Evolutionary conservation across 2,113 vertebrate species (phyloP), one percentile per base, ranked within the genome.

Genomic region (Nibea coibor): DNA sequence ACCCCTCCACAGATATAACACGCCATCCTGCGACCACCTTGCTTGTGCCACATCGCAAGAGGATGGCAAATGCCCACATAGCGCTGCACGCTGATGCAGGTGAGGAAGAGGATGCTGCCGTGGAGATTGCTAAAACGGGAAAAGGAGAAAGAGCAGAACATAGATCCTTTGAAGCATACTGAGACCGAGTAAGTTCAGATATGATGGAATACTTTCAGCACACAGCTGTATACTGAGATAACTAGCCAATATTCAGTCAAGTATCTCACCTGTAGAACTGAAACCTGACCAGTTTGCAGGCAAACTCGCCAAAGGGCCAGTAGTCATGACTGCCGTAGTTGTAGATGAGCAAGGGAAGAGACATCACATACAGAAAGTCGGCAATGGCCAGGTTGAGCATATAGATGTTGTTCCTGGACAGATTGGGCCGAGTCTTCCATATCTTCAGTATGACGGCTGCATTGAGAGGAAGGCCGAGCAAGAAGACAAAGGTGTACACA

Each of bases 31-130:
- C 96, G 95, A 4, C 97, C 97, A 0, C 96, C 95, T 20, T 90
- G 94, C 86, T 96, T 97, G 92, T 96, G 96, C 97, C 97, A 97
- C 0, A 91, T 84, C 0, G 96, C 95, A 54, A 99, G 43, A 0
- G 98, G 98, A 83, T 99, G 95, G 94, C 98, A 99, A 89, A 99
- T 99, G 65, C 97, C 98, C 85, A 99, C 78, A 70, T 98, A 99
- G 59, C 98, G 95, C 87, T 99, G 98, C 83, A 97, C 12, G 9
- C 98, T 99, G 95, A 99, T 98, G 93, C 98, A 99, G 80, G 97
- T 97, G 88, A 99, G 98, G 95, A 99, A 99, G 77, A 99, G 80
- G 91, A 99, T 99, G 93, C 98, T 99, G 81, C 98, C 75, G 0
- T 99, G 97, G 0, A 99, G 92, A 89, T 99, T 99, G 90, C 96